A percentile compares a stretch with the other conserved stretches of the same genome.
These are phyloP conservation scores for Caenorhabditis sp. DNA, from an alignment of 2,888 invertebrate species.

Conservation along the genomic window DNA sequence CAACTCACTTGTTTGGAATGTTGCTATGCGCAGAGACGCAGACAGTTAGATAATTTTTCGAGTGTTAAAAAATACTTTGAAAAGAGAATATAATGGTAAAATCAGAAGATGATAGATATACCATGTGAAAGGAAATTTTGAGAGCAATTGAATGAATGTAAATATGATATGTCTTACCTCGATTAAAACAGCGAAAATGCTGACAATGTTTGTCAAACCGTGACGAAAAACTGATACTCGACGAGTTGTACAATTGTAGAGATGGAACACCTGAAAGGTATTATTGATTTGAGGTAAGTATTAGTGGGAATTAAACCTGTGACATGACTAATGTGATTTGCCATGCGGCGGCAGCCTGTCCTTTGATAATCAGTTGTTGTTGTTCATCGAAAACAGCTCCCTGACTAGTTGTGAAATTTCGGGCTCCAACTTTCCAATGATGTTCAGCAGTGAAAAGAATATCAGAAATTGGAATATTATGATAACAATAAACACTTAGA, in stretches of 20 bases:
- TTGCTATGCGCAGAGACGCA: too few species aligned
- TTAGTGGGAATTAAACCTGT: constrained; percentile 36
- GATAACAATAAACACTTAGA: constrained; percentile 67
- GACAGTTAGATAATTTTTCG: too few species aligned
- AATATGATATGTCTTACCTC: constrained; percentile 45
- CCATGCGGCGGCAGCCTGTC: constrained; percentile 69
- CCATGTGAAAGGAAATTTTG: neutral
- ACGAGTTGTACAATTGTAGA: constrained; percentile 69
- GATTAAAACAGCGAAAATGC: constrained; percentile 66
- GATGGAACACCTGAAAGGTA: constrained; percentile 61
- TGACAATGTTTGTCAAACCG: constrained; percentile 67
- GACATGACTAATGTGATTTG: constrained; percentile 68
- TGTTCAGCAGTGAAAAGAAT: constrained; percentile 69
- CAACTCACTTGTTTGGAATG: too few species aligned
- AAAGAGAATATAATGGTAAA: neutral
- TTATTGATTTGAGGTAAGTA: neutral
- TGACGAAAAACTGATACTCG: constrained; percentile 69
- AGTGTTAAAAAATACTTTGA: neutral
- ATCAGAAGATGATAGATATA: neutral
- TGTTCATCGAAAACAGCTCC: constrained; percentile 51
- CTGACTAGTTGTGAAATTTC: constrained; percentile 46
- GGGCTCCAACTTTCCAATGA: constrained; percentile 60
- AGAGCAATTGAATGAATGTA: constrained; percentile 1
- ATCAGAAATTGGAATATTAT: constrained; percentile 60
- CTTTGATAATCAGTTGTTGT: constrained; percentile 64